Percentiles rank a stretch among this genome's conserved stretches.
Conservation (phyloP, 2,797 vertebrate species). For the Rhinella marina region DNA sequence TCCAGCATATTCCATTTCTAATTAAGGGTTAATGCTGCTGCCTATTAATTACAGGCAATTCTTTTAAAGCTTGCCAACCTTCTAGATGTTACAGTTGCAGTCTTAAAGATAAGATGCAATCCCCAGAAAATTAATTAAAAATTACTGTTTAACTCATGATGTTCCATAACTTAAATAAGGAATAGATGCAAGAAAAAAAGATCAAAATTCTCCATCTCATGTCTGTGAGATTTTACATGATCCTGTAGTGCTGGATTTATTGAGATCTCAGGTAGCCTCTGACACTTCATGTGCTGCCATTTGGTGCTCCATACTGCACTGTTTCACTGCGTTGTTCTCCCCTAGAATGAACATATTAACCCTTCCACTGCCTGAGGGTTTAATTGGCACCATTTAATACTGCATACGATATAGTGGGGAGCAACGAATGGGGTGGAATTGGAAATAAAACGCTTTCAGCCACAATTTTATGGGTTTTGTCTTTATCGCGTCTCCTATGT, state of each 20-base stretch:
- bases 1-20: slow-evolving; percentile 47
- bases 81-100: slow-evolving; percentile 16
- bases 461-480: too few relatives aligned
- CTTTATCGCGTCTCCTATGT: too few relatives aligned
- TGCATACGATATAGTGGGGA: too few relatives aligned
- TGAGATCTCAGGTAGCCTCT: neutral
- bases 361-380: too few relatives aligned
- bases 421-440: too few relatives aligned
- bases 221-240: neutral
- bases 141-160: slow-evolving; percentile 12
- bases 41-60: slow-evolving; percentile 56
- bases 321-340: neutral
- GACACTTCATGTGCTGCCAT: neutral
- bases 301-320: neutral
- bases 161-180: neutral
- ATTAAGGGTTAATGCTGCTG: slow-evolving; percentile 62
- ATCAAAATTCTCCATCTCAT: neutral
- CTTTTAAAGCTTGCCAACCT: slow-evolving; percentile 30
- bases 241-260: neutral
- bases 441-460: too few relatives aligned
- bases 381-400: too few relatives aligned
- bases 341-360: neutral
- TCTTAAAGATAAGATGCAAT: slow-evolving; percentile 20
- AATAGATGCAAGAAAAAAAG: neutral
- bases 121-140: slow-evolving; percentile 13